Evolutionary conservation across 2,888 invertebrate genomes (phyloP).

Genomic region (Anagyrus pseudococci): DNA sequence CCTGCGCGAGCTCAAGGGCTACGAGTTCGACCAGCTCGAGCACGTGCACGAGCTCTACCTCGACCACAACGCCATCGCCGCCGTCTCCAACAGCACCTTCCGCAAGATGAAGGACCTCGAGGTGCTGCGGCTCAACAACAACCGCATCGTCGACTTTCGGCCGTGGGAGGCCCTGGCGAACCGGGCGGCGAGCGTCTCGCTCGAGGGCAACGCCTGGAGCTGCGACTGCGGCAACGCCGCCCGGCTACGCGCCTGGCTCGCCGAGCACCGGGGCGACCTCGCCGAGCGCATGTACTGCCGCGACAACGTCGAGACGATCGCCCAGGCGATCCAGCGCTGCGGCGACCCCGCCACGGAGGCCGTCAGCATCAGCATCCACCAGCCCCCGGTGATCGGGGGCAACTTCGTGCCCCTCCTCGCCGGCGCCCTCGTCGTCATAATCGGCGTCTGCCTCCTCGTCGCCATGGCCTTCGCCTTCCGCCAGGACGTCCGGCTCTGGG

Average conservation of each 20-base stretch:
- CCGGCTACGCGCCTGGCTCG: conserved; percentile 74
- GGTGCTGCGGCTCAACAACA: conserved; percentile 77
- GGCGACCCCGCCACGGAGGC: conserved; percentile 75
- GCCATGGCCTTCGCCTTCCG: conserved; percentile 77
- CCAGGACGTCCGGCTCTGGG: conserved; percentile 80
- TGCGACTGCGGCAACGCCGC: conserved; percentile 79
- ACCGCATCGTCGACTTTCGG: conserved; percentile 78
- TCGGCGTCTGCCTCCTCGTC: conserved; percentile 73
- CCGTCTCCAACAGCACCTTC: conserved; percentile 80
- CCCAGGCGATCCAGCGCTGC: conserved; percentile 67
- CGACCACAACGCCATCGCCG: conserved; percentile 76
- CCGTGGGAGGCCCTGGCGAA: conserved; percentile 71
- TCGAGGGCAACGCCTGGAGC: no score
- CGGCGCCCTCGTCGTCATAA: conserved; percentile 73
- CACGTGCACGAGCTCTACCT: conserved; percentile 78
- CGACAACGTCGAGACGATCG: conserved; percentile 66
- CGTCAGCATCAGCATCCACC: conserved; percentile 59
- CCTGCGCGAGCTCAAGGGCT: conserved; percentile 74
- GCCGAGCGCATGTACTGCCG: conserved; percentile 75
- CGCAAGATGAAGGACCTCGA: conserved; percentile 74
- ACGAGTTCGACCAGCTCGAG: conserved; percentile 79
- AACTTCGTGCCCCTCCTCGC: conserved; percentile 79
- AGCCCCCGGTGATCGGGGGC: conserved; percentile 68
- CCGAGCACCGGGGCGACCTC: conserved; percentile 72
- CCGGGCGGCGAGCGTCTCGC: no score